Evolutionary conservation across 2,113 vertebrate species (phyloP).

Genomic region (Ardeotis arabs): DNA sequence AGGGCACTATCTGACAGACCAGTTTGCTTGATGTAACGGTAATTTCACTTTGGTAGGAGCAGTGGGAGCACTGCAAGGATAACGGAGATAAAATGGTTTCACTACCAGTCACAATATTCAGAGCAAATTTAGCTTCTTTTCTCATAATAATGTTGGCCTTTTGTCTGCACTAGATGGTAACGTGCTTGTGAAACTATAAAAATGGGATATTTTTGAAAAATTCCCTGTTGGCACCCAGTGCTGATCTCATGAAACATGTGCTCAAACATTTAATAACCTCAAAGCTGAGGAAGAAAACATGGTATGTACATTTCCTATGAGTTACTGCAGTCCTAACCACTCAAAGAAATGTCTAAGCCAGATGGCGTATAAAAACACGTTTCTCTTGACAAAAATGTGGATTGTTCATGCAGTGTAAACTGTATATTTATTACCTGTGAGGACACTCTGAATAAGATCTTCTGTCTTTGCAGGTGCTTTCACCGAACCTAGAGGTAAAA

Average conservation of each 20-base stretch:
- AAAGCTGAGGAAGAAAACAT: background rate
- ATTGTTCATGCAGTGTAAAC: background rate
- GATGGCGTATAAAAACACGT: background rate
- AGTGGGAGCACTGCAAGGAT: background rate
- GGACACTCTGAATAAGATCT: constrained; percentile 92
- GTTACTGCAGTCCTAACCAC: background rate
- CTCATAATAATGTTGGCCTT: background rate
- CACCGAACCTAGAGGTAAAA: constrained; percentile 81
- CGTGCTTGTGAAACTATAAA: background rate
- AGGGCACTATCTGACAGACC: background rate
- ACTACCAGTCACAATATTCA: background rate
- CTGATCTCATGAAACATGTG: background rate
- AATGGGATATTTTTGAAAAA: background rate
- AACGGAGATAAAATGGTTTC: background rate
- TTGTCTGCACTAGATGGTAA: background rate
- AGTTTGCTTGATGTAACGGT: background rate
- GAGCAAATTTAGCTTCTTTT: background rate
- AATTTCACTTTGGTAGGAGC: background rate
- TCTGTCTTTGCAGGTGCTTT: constrained; percentile 90
- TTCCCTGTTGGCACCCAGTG: background rate
- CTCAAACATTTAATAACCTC: background rate
- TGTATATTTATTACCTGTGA: constrained; percentile 83
- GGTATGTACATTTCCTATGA: background rate
- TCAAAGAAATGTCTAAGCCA: background rate
- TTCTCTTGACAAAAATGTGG: background rate